phyloP scores from a whole-genome alignment of 2,797 vertebrate species.

The Champsocephalus gunnari region DNA sequence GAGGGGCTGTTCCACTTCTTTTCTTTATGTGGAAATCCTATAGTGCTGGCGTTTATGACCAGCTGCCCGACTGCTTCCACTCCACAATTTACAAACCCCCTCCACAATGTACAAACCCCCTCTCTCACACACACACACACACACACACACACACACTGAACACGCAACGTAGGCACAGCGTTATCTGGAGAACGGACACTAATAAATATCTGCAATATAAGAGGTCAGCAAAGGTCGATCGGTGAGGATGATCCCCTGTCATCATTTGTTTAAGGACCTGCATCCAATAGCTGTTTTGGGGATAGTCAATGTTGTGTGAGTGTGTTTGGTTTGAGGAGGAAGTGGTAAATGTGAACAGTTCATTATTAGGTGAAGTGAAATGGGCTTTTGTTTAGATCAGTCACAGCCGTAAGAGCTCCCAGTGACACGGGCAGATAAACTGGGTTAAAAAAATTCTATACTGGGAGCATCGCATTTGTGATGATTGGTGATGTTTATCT shows the following conservation, averaged over 20 bases:
- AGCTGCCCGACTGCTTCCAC: conserved; percentile 69
- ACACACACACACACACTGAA: conserved; percentile 25
- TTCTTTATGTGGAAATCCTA: conserved; percentile 82
- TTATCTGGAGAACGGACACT: conserved; percentile 70
- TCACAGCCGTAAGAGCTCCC: conserved; percentile 82
- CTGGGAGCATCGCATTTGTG: conserved; percentile 22
- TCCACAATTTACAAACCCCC: conserved; percentile 76
- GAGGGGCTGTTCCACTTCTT: conserved; percentile 75
- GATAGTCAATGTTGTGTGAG: conserved; percentile 81
- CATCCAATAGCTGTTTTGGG: conserved; percentile 85
- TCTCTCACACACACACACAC: background rate
- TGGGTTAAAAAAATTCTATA: conserved; percentile 49
- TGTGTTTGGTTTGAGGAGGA: no score
- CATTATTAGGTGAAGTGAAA: conserved; percentile 88
- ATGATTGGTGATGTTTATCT: conserved; percentile 62
- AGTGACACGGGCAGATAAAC: conserved; percentile 61
- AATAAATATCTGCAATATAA: conserved; percentile 81
- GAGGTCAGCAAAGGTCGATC: conserved; percentile 79
- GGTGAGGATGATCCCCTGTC: conserved; percentile 82
- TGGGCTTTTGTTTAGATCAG: conserved; percentile 79
- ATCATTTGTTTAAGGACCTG: conserved; percentile 90
- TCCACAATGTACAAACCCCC: conserved; percentile 76
- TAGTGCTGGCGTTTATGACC: conserved; percentile 81
- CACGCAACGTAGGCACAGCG: conserved; percentile 56
- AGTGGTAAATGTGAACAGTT: conserved; percentile 84